A percentile compares a stretch with the other conserved stretches of the same genome.
Evolutionary conservation across 2,888 invertebrate genomes (phyloP).

Genomic region (Eristalis intricaria): DNA sequence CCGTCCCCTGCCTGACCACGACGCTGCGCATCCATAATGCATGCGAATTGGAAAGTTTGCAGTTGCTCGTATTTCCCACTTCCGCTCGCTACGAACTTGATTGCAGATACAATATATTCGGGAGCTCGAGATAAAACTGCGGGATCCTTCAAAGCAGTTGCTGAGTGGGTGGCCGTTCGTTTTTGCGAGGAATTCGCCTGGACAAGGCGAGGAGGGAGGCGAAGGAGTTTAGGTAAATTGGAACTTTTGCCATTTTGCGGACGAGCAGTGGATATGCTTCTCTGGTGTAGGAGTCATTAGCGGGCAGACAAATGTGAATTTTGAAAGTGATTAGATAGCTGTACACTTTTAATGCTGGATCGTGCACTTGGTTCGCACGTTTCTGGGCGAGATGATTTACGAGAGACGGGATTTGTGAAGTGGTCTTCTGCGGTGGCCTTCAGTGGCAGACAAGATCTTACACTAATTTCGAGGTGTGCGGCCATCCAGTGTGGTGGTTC

Average conservation of each 20-base stretch:
- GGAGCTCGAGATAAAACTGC: conserved; percentile 3
- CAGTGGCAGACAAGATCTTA: neutral
- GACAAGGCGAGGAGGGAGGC: neutral
- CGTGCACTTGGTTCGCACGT: neutral
- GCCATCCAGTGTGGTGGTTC: too few species aligned
- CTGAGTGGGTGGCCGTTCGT: neutral
- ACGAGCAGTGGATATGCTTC: neutral
- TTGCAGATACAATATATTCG: conserved; percentile 9
- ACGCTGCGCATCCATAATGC: conserved; percentile 54
- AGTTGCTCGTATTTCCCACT: conserved; percentile 25
- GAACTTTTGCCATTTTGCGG: conserved; percentile 3
- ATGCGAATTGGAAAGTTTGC: conserved; percentile 42
- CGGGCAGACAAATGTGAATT: neutral
- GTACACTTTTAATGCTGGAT: neutral
- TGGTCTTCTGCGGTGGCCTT: neutral
- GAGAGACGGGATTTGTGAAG: neutral
- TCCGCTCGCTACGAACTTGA: conserved; percentile 37
- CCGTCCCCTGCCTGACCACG: conserved; percentile 21
- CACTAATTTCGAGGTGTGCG: neutral
- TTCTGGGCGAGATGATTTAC: neutral
- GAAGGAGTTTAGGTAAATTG: neutral
- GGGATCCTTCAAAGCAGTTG: neutral
- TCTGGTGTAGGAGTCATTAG: neutral
- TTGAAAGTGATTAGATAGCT: neutral
- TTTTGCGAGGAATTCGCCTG: neutral